phyloP scores from a whole-genome alignment of 2,113 vertebrate genomes.

The Alectura lathami region DNA sequence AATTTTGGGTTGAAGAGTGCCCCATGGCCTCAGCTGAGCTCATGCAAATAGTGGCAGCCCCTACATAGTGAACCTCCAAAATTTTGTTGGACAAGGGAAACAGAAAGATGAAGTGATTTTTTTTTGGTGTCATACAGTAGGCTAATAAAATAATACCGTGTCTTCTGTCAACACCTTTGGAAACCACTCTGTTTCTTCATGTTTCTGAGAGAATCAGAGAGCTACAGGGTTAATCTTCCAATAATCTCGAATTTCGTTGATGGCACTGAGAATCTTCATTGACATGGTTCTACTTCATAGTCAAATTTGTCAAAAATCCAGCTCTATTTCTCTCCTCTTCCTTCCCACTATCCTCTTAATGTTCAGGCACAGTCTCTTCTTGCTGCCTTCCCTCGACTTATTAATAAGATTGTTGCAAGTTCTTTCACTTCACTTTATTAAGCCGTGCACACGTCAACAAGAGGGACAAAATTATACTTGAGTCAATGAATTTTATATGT shows the following conservation, averaged over 20 bases:
- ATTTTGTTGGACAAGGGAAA: background rate
- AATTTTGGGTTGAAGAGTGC: fast-evolving
- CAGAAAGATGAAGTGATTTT: background rate
- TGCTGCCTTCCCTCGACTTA: background rate
- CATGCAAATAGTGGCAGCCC: background rate
- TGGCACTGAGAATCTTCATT: background rate
- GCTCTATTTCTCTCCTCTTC: background rate
- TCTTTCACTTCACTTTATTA: background rate
- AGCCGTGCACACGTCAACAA: background rate
- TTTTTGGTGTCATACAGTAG: background rate
- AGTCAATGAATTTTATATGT: background rate
- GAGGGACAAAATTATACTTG: fast-evolving
- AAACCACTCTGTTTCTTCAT: background rate
- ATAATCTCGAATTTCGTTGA: background rate
- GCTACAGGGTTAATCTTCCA: background rate
- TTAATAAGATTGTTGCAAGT: background rate
- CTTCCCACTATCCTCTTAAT: background rate
- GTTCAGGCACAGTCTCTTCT: background rate
- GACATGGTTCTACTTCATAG: background rate
- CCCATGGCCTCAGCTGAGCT: background rate
- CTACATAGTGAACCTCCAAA: fast-evolving
- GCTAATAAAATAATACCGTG: background rate
- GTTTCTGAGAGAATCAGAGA: background rate
- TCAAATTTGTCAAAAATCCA: background rate
- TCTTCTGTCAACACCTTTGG: background rate